Conservation (phyloP, 2,888 invertebrate genomes). For the Drosophila rellima region DNA sequence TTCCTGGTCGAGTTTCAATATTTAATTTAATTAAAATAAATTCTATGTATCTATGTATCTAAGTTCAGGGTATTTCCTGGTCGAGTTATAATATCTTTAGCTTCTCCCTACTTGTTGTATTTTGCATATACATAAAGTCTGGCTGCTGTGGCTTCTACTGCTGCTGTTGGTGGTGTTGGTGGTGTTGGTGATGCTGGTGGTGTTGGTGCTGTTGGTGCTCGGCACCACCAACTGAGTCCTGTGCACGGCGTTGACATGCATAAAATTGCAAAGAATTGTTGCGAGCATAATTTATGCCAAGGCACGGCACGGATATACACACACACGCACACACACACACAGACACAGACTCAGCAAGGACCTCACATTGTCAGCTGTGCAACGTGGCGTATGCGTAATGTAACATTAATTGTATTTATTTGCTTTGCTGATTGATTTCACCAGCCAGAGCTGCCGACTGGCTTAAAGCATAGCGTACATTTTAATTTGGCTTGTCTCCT, state of each 20-base stretch:
- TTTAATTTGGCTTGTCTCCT: constrained; percentile 12
- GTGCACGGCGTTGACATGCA: constrained; percentile 67
- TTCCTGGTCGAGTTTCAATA: too few relatives aligned
- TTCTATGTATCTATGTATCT: too few relatives aligned
- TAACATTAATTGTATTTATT: constrained; percentile 77
- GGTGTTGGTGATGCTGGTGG: neutral
- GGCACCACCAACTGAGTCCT: neutral
- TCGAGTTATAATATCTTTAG: neutral
- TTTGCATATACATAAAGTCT: constrained; percentile 54
- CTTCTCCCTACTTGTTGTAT: constrained; percentile 26
- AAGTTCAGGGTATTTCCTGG: neutral
- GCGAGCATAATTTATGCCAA: constrained; percentile 64
- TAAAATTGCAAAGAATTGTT: constrained; percentile 66
- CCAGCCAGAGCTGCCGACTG: constrained; percentile 10
- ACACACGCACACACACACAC: too few relatives aligned
- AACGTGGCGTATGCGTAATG: constrained; percentile 71
- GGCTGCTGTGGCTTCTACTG: constrained; percentile 11
- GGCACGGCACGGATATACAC: constrained; percentile 11
- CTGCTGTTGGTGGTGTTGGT: neutral
- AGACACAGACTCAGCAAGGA: neutral
- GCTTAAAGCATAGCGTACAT: constrained; percentile 13
- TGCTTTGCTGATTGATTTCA: constrained; percentile 75
- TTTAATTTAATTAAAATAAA: too few relatives aligned
- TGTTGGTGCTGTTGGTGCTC: neutral
- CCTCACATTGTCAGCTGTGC: constrained; percentile 25